phyloP scores from a whole-genome alignment of 1,140 invertebrate genomes.

The Tenebrio molitor region DNA sequence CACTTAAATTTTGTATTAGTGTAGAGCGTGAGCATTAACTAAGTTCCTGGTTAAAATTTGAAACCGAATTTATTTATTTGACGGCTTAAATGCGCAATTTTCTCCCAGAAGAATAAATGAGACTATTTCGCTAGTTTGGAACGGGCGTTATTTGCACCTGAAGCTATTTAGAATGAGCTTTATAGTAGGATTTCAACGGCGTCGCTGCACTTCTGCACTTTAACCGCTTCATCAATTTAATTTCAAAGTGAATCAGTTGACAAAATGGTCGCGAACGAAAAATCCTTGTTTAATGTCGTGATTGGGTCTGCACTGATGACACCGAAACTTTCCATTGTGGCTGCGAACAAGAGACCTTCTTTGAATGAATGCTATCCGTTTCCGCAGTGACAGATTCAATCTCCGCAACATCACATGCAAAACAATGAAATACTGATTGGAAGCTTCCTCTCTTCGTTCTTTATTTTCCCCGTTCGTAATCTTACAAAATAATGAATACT shows the following conservation, averaged over 20 bases:
- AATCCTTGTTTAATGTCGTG: neutral
- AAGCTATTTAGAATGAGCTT: conserved; percentile 22
- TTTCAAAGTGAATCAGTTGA: too few relatives aligned
- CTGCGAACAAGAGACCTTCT: conserved; percentile 26
- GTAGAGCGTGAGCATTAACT: neutral
- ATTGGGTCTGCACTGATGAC: conserved; percentile 32
- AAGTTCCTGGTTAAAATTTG: conserved; percentile 23
- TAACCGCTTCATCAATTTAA: neutral
- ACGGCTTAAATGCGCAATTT: conserved; percentile 31
- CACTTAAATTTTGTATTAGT: too few relatives aligned
- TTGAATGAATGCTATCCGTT: conserved; percentile 48
- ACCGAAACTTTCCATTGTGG: conserved; percentile 17
- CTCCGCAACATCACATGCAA: conserved; percentile 50
- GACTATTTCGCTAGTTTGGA: conserved; percentile 23
- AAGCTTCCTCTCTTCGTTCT: conserved; percentile 37
- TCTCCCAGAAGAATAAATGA: conserved; percentile 26
- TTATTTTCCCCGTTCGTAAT: conserved; percentile 4
- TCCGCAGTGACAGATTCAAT: conserved; percentile 51
- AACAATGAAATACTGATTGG: conserved; percentile 53
- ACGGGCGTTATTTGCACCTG: conserved; percentile 23
- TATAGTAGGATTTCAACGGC: conserved; percentile 7
- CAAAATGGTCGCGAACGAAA: neutral
- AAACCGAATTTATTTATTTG: conserved; percentile 37
- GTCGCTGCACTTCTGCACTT: conserved; percentile 11
- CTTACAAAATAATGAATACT: conserved; percentile 35